Evolutionary conservation across 2,113 vertebrate genomes (phyloP), one percentile per base, ranked within the genome.

Genomic region (Synodontis membranacea): DNA sequence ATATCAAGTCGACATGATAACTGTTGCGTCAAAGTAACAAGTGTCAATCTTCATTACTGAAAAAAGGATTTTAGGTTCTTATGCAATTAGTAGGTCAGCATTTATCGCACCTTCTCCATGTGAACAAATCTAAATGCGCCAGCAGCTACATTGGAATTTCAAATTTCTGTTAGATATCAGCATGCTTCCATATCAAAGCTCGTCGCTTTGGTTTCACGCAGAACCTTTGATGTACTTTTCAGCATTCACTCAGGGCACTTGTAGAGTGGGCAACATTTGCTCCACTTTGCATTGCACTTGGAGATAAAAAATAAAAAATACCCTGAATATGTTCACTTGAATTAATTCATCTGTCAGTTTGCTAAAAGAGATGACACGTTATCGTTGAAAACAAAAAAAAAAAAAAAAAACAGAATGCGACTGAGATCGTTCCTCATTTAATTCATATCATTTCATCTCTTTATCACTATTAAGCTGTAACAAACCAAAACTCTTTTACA

Each of bases 161-260:
- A 93, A 92, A 93, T 92, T 91, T 87, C 90, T 86, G 86, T 92
- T 92, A 91, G 87, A 91, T 85, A 85, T 19, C 79, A 91, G 89
- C 86, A 83, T 85, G 89, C 88, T 87, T 93, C 87, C 90, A 95
- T 93, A 95, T 96, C 95, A 96, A 96, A 96, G 93, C 93, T 91
- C 90, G 92, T 80, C 86, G 87, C 89, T 91, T 92, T 80, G 87
- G 93, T 94, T 89, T 90, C 91, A 92, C 93, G 88, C 92, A 89
- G 88, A 75, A 52, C 91, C 94, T 95, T 96, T 95, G 94, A 96
- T 94, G 94, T 95, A 88, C 68, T 60, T 90, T 87, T 60, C 50
- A 89, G 44, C 46, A 86, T 86, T 78, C 46, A 42, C 80, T 76
- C 37, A 78, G 88, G 84, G 86, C 84, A 75, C 80, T 89, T 72